phyloP scores from a whole-genome alignment of 2,113 vertebrate species.

The Chionis minor region DNA sequence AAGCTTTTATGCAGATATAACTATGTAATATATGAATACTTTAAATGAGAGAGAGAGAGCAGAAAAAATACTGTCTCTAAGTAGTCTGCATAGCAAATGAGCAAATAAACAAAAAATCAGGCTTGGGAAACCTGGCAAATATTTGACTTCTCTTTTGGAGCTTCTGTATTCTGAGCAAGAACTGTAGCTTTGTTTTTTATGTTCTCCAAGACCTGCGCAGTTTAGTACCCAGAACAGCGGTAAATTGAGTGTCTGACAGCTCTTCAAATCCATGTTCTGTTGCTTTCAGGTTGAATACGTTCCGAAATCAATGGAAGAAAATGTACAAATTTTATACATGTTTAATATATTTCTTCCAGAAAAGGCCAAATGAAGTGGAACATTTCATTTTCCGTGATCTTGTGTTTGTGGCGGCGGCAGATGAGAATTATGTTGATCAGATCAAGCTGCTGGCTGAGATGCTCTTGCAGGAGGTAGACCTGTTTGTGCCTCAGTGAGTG shows the following conservation, averaged over 20 bases:
- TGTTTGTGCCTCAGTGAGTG: not conserved
- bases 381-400: conserved; percentile 29
- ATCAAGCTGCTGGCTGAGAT: not conserved
- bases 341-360: conserved; percentile 63
- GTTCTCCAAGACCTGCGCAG: not conserved
- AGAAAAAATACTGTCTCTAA: not conserved
- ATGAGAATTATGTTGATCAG: not conserved
- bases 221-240: conserved; percentile 31
- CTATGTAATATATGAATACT: not conserved
- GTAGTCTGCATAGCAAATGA: not conserved
- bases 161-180: conserved; percentile 26
- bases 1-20: not conserved
- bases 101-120: not conserved
- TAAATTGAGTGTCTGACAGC: conserved; percentile 62
- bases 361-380: conserved; percentile 64
- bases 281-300: conserved; percentile 48
- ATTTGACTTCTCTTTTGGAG: not conserved
- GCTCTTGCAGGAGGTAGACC: not conserved
- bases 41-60: not conserved
- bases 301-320: conserved; percentile 60
- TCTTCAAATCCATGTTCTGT: conserved; percentile 44
- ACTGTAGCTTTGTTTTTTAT: conserved; percentile 29
- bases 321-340: conserved; percentile 44
- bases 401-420: not conserved
- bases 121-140: not conserved